Evolutionary conservation across 2,113 vertebrate genomes (phyloP), one percentile per base, ranked within the genome.

Genomic region (Hymenochirus boettgeri): DNA sequence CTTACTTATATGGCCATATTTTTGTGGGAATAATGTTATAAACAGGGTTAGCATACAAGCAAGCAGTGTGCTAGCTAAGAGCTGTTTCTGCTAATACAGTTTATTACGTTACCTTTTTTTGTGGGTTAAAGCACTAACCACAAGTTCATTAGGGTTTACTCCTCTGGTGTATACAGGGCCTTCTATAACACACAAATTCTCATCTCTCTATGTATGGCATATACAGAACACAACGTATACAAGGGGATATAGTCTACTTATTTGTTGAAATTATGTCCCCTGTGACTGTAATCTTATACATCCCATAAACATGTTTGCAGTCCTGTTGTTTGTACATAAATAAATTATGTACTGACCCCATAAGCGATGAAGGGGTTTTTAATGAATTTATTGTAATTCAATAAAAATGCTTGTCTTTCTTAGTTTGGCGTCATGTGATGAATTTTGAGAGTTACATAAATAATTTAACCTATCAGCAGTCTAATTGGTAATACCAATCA

Each of bases 321-420:
- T 69, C 50, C 58, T 53, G 45, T 48, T 69, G 39, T 53, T 22
- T 69, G 65, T 69, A 69, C 39, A 69, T 69, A 67, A 57, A 13
- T 31, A 45, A 60, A 60, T 26, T 23, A 69, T 69, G 65, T 69
- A 53, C 13, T 27, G 45, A 69, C 55, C 65, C 57, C 65, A 45
- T 57, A 69, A 60, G 56, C 60, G 33, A 59, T 59, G 65, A 53
- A 52, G 65, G 65, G 65, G 57, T 69, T 69, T 52, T 60, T 59
- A 51, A 59, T 53, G 51, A 47, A 47, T 69, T 69, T 69, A 60
- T 60, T 60, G 47, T 69, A 69, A 26, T 53, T 35, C 13, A 69
- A 69, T 69, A 69, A 69, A 69, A 3, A n/a, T 53, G 65, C 65
- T 60, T 69, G 56, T 69, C 60, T 67, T 69, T 69, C 58, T 52